Percentiles rank a stretch among this genome's conserved stretches.
phyloP scores from a whole-genome alignment of 2,888 invertebrate genomes.

The Clivina fossor region DNA sequence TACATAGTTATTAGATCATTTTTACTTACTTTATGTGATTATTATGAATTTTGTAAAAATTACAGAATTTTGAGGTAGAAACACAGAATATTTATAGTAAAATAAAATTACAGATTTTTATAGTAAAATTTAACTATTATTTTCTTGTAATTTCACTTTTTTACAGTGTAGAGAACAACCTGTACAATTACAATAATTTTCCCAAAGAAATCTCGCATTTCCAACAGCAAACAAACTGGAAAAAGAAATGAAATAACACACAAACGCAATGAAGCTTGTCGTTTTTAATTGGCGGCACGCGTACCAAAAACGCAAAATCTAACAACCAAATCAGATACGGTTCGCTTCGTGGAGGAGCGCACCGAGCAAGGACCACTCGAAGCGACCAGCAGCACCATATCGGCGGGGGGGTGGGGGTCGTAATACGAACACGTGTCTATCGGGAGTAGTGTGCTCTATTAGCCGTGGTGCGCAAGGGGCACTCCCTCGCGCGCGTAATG shows the following conservation, averaged over 20 bases:
- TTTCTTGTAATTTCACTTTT: too few relatives aligned
- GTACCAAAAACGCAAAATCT: background rate
- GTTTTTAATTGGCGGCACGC: slow-evolving; percentile 26
- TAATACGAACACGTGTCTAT: slow-evolving; percentile 30
- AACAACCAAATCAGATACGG: slow-evolving; percentile 1
- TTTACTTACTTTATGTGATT: too few relatives aligned
- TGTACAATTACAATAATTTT: too few relatives aligned
- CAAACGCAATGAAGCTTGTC: slow-evolving; percentile 7
- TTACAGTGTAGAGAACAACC: too few relatives aligned
- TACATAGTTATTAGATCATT: too few relatives aligned
- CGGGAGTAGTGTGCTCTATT: slow-evolving; percentile 26
- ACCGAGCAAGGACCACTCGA: too few relatives aligned
- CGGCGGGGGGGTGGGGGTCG: slow-evolving; percentile 2
- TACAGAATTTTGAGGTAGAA: too few relatives aligned
- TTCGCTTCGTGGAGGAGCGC: too few relatives aligned
- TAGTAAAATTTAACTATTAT: too few relatives aligned
- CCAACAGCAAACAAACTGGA: slow-evolving; percentile 1
- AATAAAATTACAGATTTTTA: too few relatives aligned
- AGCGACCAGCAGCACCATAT: background rate
- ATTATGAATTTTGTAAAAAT: too few relatives aligned
- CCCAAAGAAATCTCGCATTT: slow-evolving; percentile 4
- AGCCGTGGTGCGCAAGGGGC: slow-evolving; percentile 20
- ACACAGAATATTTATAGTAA: too few relatives aligned
- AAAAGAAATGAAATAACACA: background rate
- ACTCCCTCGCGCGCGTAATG: background rate